Percentiles rank a stretch among this genome's conserved stretches.
Evolutionary conservation across 2,888 invertebrate species (phyloP).

Genomic region (Buathra laborator): DNA sequence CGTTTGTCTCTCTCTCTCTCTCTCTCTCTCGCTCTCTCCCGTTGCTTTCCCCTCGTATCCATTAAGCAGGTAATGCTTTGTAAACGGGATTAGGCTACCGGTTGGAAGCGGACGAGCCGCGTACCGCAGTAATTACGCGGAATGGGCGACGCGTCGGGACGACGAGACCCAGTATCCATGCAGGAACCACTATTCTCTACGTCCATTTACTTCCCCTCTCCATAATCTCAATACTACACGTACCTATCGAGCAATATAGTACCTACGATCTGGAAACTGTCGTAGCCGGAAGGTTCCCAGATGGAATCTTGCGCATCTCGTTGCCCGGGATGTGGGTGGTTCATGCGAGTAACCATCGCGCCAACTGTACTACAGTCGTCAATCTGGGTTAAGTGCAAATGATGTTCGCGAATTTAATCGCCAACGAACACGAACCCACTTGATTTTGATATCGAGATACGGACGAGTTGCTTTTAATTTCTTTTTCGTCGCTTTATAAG

Average conservation of each 20-base stretch:
- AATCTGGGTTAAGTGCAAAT: constrained; percentile 51
- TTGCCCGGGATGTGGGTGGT: constrained; percentile 66
- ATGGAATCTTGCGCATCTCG: constrained; percentile 71
- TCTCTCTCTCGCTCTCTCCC: neutral
- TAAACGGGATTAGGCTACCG: constrained; percentile 77
- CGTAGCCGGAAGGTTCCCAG: constrained; percentile 61
- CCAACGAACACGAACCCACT: constrained; percentile 13
- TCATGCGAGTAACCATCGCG: constrained; percentile 31
- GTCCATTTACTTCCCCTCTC: constrained; percentile 33
- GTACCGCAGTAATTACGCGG: constrained; percentile 78
- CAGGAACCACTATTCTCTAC: constrained; percentile 18
- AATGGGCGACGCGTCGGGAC: constrained; percentile 63
- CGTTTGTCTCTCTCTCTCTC: neutral
- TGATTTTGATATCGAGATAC: neutral
- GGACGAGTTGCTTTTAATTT: too few relatives aligned
- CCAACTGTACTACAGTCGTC: constrained; percentile 26
- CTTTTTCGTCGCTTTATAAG: too few relatives aligned
- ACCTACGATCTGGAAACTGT: constrained; percentile 16
- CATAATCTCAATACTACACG: constrained; percentile 15
- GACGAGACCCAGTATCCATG: constrained; percentile 34
- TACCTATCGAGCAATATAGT: neutral
- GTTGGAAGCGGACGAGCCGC: constrained; percentile 66
- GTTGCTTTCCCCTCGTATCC: constrained; percentile 68
- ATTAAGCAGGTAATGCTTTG: constrained; percentile 79
- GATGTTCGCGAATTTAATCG: constrained; percentile 48